Evolutionary conservation across 2,113 vertebrate genomes (phyloP).

Genomic region (Scytalopus superciliaris): DNA sequence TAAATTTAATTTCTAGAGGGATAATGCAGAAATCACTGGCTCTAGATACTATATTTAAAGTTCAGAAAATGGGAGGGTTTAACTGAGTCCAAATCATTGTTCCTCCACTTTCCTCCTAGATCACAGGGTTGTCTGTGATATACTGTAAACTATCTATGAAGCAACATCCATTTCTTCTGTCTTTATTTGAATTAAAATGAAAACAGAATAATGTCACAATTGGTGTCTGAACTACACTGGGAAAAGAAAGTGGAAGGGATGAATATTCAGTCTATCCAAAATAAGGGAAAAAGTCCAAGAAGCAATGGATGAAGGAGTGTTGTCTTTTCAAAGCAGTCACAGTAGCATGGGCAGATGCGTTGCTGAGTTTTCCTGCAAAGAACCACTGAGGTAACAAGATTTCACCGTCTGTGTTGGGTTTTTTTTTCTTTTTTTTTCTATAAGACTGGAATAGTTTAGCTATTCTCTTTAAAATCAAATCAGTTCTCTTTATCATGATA

Average conservation of each 20-base stretch:
- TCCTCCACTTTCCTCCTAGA: neutral
- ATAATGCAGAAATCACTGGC: neutral
- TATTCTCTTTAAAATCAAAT: neutral
- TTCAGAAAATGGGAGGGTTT: neutral
- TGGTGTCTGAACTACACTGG: neutral
- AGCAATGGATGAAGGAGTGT: neutral
- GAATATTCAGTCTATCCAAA: neutral
- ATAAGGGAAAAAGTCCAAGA: neutral
- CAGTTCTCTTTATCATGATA: neutral
- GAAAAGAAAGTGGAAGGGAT: neutral
- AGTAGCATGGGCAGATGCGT: neutral
- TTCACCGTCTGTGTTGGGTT: neutral
- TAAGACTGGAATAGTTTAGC: neutral
- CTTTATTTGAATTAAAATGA: neutral
- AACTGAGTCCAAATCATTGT: neutral
- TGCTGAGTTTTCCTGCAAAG: neutral
- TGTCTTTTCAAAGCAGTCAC: neutral
- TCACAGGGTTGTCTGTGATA: neutral
- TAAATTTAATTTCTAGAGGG: neutral
- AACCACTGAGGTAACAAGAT: neutral
- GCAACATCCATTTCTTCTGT: neutral
- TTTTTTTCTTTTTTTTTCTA: neutral
- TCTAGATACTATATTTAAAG: neutral
- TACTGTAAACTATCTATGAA: neutral
- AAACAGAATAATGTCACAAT: neutral